A percentile compares a stretch with the other conserved stretches of the same genome.
Evolutionary conservation across 1,140 invertebrate species (phyloP).

Genomic region (Rhopalosiphum padi): DNA sequence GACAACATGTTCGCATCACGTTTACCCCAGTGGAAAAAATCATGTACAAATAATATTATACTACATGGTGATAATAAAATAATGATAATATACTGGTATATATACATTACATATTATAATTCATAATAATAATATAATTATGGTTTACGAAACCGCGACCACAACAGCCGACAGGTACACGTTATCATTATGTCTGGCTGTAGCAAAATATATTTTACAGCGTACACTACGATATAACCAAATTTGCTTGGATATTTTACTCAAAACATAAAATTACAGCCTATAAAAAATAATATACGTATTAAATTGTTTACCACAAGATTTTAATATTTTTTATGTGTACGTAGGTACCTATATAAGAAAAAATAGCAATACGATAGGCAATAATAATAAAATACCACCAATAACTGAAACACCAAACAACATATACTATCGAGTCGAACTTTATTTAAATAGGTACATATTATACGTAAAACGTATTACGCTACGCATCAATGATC

Average conservation of each 20-base stretch:
- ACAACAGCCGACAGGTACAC: background rate
- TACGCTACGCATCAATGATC: background rate
- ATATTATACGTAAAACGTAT: background rate
- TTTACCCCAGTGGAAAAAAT: background rate
- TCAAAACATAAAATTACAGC: background rate
- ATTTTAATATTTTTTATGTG: background rate
- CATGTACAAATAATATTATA: background rate
- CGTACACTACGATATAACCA: background rate
- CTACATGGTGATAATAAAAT: background rate
- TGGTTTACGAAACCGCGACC: background rate
- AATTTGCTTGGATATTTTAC: background rate
- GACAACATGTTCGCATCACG: background rate
- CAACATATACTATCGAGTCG: background rate
- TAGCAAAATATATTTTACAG: background rate
- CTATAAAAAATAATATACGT: background rate
- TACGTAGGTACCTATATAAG: background rate
- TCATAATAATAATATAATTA: constrained; percentile 3
- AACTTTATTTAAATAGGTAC: background rate
- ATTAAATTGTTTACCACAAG: background rate
- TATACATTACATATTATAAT: background rate
- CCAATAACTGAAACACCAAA: background rate
- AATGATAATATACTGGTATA: background rate
- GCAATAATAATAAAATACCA: background rate
- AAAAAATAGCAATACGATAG: background rate
- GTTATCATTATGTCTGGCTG: background rate